Percentiles rank a stretch among this genome's conserved stretches.
phyloP scores from a whole-genome alignment of 2,797 vertebrate genomes.

The Phataginus tricuspis region DNA sequence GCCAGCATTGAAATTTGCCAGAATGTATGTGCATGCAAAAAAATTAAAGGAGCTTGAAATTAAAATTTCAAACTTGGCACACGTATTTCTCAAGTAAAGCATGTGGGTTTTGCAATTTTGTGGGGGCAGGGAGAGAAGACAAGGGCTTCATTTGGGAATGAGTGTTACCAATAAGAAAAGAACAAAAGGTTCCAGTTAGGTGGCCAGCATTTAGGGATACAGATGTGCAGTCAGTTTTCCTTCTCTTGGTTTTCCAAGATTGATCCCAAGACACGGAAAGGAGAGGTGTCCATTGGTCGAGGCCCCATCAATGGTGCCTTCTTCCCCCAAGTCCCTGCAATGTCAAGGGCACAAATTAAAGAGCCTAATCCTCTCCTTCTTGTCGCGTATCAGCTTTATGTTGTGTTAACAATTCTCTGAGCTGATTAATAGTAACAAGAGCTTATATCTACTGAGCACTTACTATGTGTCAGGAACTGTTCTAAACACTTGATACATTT shows the following conservation, averaged over 20 bases:
- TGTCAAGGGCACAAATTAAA: not conserved
- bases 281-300: not conserved
- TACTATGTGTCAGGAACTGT: not conserved
- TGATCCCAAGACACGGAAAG: not conserved
- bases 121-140: not conserved
- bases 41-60: conserved; percentile 76
- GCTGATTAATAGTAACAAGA: not conserved
- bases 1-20: conserved; percentile 75
- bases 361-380: not conserved
- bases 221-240: not conserved
- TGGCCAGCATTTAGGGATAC: not conserved
- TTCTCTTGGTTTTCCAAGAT: not conserved
- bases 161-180: conserved; percentile 55
- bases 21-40: conserved; percentile 74
- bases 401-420: not conserved
- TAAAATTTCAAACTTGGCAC: conserved; percentile 77
- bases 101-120: conserved; percentile 67
- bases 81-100: conserved; percentile 59
- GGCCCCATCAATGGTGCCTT: not conserved
- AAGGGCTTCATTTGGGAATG: conserved; percentile 32
- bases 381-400: not conserved
- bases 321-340: not conserved
- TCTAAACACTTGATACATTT: not conserved
- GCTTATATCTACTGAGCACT: not conserved
- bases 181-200: conserved; percentile 27